Percentiles rank a stretch among this genome's conserved stretches.
phyloP scores from a whole-genome alignment of 2,113 vertebrate genomes.

The Eptesicus fuscus region DNA sequence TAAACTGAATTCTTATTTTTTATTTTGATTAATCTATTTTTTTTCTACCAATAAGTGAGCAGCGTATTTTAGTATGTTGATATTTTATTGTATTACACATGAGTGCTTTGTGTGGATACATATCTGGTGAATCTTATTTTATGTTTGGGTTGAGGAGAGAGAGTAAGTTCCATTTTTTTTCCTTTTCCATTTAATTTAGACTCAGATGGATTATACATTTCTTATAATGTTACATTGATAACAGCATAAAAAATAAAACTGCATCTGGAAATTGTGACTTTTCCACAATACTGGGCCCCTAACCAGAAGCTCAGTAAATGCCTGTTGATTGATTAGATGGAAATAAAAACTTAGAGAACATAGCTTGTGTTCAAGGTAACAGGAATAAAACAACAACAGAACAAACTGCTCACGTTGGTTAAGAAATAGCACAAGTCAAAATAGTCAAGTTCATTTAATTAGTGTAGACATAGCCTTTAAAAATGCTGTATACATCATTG shows the following conservation, averaged over 20 bases:
- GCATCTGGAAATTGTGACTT: background rate
- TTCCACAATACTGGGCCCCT: background rate
- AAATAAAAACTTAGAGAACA: background rate
- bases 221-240: background rate
- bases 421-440: conserved; percentile 20
- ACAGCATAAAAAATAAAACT: background rate
- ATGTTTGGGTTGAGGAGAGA: background rate
- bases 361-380: background rate
- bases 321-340: background rate
- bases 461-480: background rate
- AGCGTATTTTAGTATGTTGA: background rate
- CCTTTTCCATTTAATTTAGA: conserved; percentile 5
- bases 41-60: background rate
- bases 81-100: background rate
- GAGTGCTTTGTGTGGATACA: background rate
- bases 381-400: background rate
- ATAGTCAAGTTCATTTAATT: background rate
- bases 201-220: background rate
- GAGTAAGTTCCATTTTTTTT: background rate
- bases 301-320: background rate
- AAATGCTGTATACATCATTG: background rate
- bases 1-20: conserved; percentile 33
- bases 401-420: background rate
- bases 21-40: background rate
- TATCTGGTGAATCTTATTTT: conserved; percentile 12